These are phyloP conservation scores for Scomber colias DNA, from an alignment of 2,113 vertebrate genomes.

Conservation along the genomic window DNA sequence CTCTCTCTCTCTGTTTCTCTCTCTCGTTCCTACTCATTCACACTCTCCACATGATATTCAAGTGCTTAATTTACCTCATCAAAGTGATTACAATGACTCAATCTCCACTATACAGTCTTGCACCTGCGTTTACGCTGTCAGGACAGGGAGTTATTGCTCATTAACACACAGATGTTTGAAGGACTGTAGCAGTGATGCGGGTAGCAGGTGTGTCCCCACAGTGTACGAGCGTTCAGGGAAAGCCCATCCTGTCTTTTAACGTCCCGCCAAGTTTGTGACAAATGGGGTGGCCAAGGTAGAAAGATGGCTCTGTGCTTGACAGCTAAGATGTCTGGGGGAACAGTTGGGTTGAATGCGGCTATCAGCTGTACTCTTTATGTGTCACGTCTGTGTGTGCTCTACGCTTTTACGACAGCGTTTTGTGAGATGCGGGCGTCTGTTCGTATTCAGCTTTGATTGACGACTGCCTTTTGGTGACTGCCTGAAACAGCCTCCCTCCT, in stretches of 20 bases:
- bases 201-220: slow-evolving; percentile 60
- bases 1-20: too few relatives aligned
- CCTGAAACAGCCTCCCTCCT: slow-evolving; percentile 37
- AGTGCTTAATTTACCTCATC: background rate
- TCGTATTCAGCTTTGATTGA: slow-evolving; percentile 49
- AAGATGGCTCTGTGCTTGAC: slow-evolving; percentile 19
- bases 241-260: slow-evolving; percentile 14
- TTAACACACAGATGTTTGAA: slow-evolving; percentile 41
- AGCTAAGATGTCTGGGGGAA: background rate
- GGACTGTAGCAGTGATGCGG: slow-evolving; percentile 22
- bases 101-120: slow-evolving; percentile 18
- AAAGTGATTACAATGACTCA: slow-evolving; percentile 3
- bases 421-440: slow-evolving; percentile 25
- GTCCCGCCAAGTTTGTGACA: slow-evolving; percentile 24
- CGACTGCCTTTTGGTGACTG: slow-evolving; percentile 33
- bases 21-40: background rate
- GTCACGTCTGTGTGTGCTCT: background rate
- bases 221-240: slow-evolving; percentile 39
- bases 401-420: slow-evolving; percentile 14
- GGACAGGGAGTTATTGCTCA: slow-evolving; percentile 45
- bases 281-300: slow-evolving; percentile 14
- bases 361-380: slow-evolving; percentile 23
- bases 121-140: slow-evolving; percentile 37
- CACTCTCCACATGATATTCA: background rate
- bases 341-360: background rate